Base-by-base conservation (phyloP, 2,888 invertebrate genomes). In the Chelonus formosanus region DNA sequence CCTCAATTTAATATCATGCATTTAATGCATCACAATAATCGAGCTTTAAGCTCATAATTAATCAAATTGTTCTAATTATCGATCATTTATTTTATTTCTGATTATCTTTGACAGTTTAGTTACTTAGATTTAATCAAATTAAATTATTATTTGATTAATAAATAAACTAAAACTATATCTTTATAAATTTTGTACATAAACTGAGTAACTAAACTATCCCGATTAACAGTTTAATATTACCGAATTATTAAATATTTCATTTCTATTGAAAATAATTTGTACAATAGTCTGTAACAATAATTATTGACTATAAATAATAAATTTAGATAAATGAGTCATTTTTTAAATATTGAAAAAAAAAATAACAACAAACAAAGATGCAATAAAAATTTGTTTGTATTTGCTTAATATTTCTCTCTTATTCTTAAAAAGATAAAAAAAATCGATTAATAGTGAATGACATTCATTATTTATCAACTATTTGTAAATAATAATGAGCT, bases 141-240 rank as follows among this genome's bases (percentile, higher is more conserved):
- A 20, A 20, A 20, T 20, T 20, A 20, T 20, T 20, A 20, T 20
- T 20, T 20, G 20, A 20, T 20, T 20, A 20, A 20, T 20, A 20
- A 20, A 20, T 20, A 20, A 20, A 20, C 2, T 20, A 20, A 20
- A 1, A 20, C 20, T 20, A 20, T 20, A 55, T 40, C 53, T 7
- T 55, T 55, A 10, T 40, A 55, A n/a, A 40, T 40, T 35, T 40
- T 8, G n/a, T 44, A 20, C n/a, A 40, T 55, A 40, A 10, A 40
- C 55, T 55, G 40, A 55, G 55, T 55, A 55, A 55, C 55, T 55
- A 40, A 55, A 55, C 55, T 55, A 20, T 31, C 35, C 8, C 5
- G 44, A 31, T 32, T 57, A 57, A 44, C 8, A 32, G 43, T 34
- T 45, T 31, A 3, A 44, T 44, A 45, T 32, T 57, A 32, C 45